Evolutionary conservation across 1,140 invertebrate species (phyloP), one percentile per base, ranked within the genome.

Genomic region (Orius insidiosus): DNA sequence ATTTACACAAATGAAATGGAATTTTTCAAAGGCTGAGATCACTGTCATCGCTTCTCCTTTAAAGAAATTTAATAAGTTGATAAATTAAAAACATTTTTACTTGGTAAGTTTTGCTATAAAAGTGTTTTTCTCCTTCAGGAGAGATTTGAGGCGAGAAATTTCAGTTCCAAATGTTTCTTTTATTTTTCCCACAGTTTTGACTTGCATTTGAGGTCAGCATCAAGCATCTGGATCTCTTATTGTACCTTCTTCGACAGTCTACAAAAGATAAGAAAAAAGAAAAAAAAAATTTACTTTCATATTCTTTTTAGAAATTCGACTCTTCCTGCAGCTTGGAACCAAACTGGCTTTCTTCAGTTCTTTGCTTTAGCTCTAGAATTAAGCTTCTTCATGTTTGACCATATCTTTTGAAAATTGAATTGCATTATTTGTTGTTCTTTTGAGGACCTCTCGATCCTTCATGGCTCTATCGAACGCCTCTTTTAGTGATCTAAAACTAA

Each of bases 371-470:
- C 16, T 40, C 11, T 3, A 40, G 16, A 13, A 40, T 13, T 5
- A 40, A 10, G 11, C 38, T 18, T 74, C 71, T 45, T 71, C 69
- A 49, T 74, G 67, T 2, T 50, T 51, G 2, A 72, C 62, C n/a
- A 74, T 56, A 51, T 70, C 63, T 51, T 69, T 63, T 18, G 70
- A 68, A 54, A 70, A 69, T 15, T 52, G 55, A 55, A 70, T 70
- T 1, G 66, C 67, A 54, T 72, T 71, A n/a, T 59, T 63, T 16
- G 55, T 52, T 72, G 69, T 40, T 64, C 62, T 35, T n/a, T 67
- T 66, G 6, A 67, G 64, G 2, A 68, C 68, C 47, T 70, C 68
- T 41, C 65, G 59, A 9, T 68, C 69, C 24, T 68, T 55, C 55
- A 69, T 63, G 13, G 66, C 59, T 3, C 66, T 63, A 32, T 60